Base-by-base conservation (phyloP, 2,113 vertebrate genomes). In the Pogona vitticeps region DNA sequence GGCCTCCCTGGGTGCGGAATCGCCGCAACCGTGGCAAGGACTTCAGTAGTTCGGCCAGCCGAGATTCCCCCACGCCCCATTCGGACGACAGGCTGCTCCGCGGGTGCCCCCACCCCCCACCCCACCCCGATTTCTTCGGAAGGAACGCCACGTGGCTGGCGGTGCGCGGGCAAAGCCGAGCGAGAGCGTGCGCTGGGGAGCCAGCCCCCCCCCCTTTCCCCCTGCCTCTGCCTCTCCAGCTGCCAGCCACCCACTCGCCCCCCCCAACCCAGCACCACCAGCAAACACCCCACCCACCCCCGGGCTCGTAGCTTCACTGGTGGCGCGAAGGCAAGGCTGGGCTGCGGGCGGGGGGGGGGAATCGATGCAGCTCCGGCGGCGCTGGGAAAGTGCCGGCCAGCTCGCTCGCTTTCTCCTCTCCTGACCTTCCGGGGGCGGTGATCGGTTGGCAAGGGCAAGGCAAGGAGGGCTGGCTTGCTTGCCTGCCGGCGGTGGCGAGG, bases 371-470 rank as follows among this genome's bases (percentile, higher is more conserved):
- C 75, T 65, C 38, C 1, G 23, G 23, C 42, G 56, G 38, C n/a
- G 40, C 31, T 68, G 68, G 52, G 76, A 59, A 23, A 67, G 76
- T 14, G 46, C 76, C 20, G 65, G 26, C 52, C 13, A 3, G 1
- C 21, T 9, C 28, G 5, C 36, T 38, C 56, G 26, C 72, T 17
- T 26, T 65, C 70, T 6, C 8, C 4, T 10, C 71, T 36, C 59
- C 56, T 65, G 8, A 4, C 68, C 33, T 65, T 20, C 9, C 71
- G 18, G n/a, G 26, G 56, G 83, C 21, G 21, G 63, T 76, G 86
- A 90, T 80, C 77, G 86, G 82, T 77, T 56, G 80, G 87, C 4
- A 87, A 85, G 87, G 88, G 36, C 88, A 2, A 12, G 12, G n/a
- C n/a, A n/a, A n/a, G 63, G n/a, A 36, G 52, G 3, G 68, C 67